Percentiles rank a stretch among this genome's conserved stretches.
These are phyloP conservation scores for Yponomeuta evonymella DNA, from an alignment of 2,888 invertebrate genomes.

Conservation along the genomic window DNA sequence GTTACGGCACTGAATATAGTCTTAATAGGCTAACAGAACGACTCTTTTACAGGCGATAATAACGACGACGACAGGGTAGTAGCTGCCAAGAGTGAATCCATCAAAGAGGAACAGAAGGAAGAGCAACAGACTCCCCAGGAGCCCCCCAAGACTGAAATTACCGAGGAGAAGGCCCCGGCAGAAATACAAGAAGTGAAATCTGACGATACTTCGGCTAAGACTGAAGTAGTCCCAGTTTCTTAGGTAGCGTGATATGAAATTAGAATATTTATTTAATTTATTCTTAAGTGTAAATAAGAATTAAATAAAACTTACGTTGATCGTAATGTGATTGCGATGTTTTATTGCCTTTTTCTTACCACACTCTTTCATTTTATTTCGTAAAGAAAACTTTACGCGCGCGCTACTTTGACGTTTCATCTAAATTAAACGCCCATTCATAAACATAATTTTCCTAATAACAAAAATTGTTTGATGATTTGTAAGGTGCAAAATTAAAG, in stretches of 20 bases:
- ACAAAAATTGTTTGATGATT: too few relatives aligned
- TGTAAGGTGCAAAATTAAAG: too few relatives aligned
- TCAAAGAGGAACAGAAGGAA: constrained; percentile 27
- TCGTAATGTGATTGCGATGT: background rate
- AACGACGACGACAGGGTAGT: constrained; percentile 43
- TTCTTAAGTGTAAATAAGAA: constrained; percentile 17
- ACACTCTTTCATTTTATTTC: background rate
- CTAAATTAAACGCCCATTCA: too few relatives aligned
- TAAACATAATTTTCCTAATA: too few relatives aligned
- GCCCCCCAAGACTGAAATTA: background rate
- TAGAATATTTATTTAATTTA: constrained; percentile 13
- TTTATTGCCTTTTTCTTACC: background rate
- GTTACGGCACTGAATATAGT: background rate
- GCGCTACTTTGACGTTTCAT: background rate
- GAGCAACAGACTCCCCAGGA: background rate
- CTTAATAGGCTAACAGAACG: constrained; percentile 10
- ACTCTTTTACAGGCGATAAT: constrained; percentile 44
- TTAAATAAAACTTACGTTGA: constrained; percentile 16
- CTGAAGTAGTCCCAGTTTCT: constrained; percentile 32
- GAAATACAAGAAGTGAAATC: background rate
- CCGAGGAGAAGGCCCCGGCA: background rate
- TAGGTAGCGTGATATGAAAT: background rate
- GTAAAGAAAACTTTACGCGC: background rate
- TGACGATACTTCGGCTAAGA: constrained; percentile 38
- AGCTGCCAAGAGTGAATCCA: background rate